These are phyloP conservation scores for Elgaria multicarinata DNA, from an alignment of 2,113 vertebrate species.

Conservation along the genomic window DNA sequence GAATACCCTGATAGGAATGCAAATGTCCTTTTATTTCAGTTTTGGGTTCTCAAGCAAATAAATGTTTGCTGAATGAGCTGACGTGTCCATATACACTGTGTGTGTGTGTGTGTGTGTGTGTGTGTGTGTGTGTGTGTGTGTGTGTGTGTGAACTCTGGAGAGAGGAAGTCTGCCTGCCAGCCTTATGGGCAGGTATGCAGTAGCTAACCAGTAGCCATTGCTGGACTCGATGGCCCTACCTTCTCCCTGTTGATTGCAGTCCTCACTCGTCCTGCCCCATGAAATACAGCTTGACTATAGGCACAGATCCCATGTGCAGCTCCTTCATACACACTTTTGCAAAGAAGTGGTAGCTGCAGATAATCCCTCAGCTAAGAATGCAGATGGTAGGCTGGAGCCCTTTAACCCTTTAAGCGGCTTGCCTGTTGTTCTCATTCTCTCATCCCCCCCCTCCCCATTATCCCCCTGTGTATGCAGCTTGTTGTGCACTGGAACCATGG, in stretches of 20 bases:
- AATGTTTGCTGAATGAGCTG: not conserved
- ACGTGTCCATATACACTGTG: not conserved
- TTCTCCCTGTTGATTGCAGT: not conserved
- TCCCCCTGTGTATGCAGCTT: not conserved
- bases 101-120: too few species aligned
- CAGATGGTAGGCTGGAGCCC: constrained; percentile 30
- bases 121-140: too few species aligned
- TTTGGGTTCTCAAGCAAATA: not conserved
- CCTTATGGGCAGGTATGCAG: not conserved
- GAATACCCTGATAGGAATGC: not conserved
- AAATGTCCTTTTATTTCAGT: not conserved
- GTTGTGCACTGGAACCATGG: constrained; percentile 1
- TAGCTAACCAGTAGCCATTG: not conserved
- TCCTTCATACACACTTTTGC: not conserved
- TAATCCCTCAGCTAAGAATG: not conserved
- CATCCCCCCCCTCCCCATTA: not conserved
- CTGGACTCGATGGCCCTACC: not conserved
- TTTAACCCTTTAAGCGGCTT: constrained; percentile 15
- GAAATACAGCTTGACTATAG: not conserved
- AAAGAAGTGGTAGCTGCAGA: not conserved
- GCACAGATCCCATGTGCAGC: not conserved
- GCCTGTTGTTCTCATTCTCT: not conserved
- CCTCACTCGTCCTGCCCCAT: not conserved
- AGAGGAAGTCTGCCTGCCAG: not conserved
- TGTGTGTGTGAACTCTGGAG: too few species aligned